A percentile compares a stretch with the other conserved stretches of the same genome.
Evolutionary conservation across 30 jellyfish, hydroid and myxozoan species (phyloP).

Genomic region (Euphysa ruthae): DNA sequence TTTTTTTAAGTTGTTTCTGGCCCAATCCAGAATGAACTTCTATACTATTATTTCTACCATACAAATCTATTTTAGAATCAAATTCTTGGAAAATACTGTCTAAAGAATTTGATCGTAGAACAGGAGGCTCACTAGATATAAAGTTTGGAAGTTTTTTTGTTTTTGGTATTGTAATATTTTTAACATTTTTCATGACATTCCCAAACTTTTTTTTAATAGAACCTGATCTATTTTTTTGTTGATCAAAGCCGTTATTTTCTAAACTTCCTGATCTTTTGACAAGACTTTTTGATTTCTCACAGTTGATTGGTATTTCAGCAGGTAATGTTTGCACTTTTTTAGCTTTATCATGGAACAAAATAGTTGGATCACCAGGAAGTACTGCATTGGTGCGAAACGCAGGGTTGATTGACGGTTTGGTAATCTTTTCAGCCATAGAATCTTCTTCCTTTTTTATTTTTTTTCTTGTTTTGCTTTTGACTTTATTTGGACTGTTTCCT

Average conservation of each 20-base stretch:
- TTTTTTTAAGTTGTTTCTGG: background rate
- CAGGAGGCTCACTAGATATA: background rate
- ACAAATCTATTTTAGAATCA: background rate
- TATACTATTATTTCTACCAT: background rate
- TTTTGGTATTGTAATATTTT: background rate
- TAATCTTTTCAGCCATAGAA: background rate
- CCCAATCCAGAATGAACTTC: background rate
- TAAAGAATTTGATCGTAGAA: conserved; percentile 3
- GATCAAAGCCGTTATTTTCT: background rate
- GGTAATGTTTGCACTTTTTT: background rate
- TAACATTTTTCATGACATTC: conserved; percentile 5
- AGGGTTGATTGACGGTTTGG: background rate
- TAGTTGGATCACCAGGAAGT: conserved; percentile 1
- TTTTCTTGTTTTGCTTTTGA: no score
- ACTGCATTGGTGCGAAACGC: background rate
- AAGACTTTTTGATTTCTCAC: background rate
- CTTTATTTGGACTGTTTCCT: no score
- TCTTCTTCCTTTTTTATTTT: background rate
- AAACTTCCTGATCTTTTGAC: background rate
- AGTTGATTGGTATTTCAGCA: background rate
- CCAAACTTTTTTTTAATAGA: conserved; percentile 12
- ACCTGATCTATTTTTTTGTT: background rate
- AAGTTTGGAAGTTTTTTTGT: background rate
- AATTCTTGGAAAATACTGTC: background rate
- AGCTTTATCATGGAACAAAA: no score